Conservation (phyloP, 2,888 invertebrate species). For the Tachystola acroxantha region DNA sequence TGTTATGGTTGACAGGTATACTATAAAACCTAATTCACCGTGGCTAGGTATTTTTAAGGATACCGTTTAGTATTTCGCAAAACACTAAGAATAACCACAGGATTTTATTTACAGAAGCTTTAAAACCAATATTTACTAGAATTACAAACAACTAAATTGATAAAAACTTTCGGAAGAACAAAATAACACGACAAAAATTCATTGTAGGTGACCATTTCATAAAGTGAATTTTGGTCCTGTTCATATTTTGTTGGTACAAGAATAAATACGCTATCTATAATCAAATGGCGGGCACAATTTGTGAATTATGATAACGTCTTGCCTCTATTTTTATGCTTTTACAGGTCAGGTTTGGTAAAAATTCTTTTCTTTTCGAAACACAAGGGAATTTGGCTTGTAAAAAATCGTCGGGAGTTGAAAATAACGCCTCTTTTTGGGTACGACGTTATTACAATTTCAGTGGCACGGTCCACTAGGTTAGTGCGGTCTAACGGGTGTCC, state of each 20-base stretch:
- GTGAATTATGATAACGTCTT: constrained; percentile 2
- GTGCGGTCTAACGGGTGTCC: neutral
- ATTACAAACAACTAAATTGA: too few relatives aligned
- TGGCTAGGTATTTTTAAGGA: too few relatives aligned
- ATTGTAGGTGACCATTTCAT: too few relatives aligned
- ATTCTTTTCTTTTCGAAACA: neutral
- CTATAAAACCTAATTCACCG: too few relatives aligned
- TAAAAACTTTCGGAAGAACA: too few relatives aligned
- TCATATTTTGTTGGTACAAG: constrained; percentile 2
- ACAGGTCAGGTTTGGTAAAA: constrained; percentile 1
- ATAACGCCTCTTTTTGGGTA: neutral
- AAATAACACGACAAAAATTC: too few relatives aligned
- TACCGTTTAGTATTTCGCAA: too few relatives aligned
- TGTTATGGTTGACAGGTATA: too few relatives aligned
- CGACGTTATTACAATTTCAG: neutral
- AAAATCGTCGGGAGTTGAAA: neutral
- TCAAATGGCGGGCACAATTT: constrained; percentile 6
- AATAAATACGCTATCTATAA: constrained; percentile 8
- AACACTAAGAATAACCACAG: too few relatives aligned
- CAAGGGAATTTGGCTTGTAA: neutral
- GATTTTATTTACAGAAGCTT: too few relatives aligned
- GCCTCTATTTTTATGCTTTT: constrained; percentile 1
- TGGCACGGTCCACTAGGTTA: neutral
- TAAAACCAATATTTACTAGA: too few relatives aligned
- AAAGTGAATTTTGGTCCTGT: too few relatives aligned